Evolutionary conservation across 2,888 invertebrate genomes (phyloP), one percentile per base, ranked within the genome.

Genomic region (Pilophorus perplexus): DNA sequence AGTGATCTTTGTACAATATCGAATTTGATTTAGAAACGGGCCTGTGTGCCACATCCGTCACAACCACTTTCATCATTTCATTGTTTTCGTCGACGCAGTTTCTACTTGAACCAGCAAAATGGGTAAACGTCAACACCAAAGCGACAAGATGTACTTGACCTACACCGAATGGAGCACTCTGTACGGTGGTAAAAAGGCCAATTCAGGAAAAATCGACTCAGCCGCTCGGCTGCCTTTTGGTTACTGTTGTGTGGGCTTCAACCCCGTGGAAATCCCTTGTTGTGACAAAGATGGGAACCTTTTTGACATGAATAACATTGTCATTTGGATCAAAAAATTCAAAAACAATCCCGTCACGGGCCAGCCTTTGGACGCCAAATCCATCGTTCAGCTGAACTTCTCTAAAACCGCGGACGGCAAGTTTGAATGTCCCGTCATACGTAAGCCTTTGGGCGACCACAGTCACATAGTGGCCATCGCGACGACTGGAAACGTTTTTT

Each of bases 341-440:
- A 96, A 95, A 78, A 80, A 90, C 2, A 96, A 97, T 79, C 98
- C 99, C 23, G 89, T 94, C 0, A 92, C 92, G 27, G 98, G 98
- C n/a, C 25, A 44, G 20, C 85, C 90, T 74, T 77, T 92, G 70
- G 90, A 92, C 72, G 79, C 87, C 0, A 95, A 94, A 76, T 82
- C 86, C 1, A 77, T 99, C 57, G 83, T 88, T 23, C 92, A 93
- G 75, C 77, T 99, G 27, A 90, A 90, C 73, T 93, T 98, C 74
- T 84, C 87, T 74, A 93, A 92, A 77, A 96, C 95, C 80, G 78
- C 83, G 50, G 85, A 90, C 71, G 88, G 83, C 2, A 84, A 90
- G 72, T 91, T 88, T 75, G 95, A 97, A 75, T 98, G 97, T 73
- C 97, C 97, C 0, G 94, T 97, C 3, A 79, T 96, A 22, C 96